Percentiles rank a stretch among this genome's conserved stretches.
phyloP scores from a whole-genome alignment of 2,113 vertebrate genomes.

The Gallinago jamesoni region DNA sequence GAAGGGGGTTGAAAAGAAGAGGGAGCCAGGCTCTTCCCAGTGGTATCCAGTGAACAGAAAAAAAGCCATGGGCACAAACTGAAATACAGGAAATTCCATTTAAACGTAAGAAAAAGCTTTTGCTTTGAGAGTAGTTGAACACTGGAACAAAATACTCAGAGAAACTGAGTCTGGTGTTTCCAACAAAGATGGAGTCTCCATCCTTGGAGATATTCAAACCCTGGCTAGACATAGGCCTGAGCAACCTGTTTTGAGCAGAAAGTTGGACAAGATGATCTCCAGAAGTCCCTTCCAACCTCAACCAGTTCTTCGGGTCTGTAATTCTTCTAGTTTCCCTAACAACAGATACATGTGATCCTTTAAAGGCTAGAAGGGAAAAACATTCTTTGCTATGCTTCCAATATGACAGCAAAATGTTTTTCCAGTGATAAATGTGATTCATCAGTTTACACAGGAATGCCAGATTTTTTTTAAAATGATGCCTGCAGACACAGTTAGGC shows the following conservation, averaged over 20 bases:
- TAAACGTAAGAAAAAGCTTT: not conserved
- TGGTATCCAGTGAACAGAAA: not conserved
- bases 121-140: not conserved
- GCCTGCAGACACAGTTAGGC: not conserved
- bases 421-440: constrained; percentile 18
- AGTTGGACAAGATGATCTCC: not conserved
- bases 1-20: not conserved
- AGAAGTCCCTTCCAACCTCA: not conserved
- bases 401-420: constrained; percentile 5
- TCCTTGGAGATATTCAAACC: not conserved
- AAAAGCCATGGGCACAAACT: not conserved
- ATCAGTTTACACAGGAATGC: not conserved
- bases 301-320: not conserved
- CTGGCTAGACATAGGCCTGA: not conserved
- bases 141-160: not conserved
- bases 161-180: not conserved
- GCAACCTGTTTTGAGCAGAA: not conserved
- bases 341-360: not conserved
- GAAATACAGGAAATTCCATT: not conserved
- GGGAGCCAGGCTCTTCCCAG: not conserved
- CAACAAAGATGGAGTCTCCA: not conserved
- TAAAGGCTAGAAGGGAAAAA: not conserved
- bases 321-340: not conserved
- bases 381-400: not conserved
- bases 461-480: not conserved